Evolutionary conservation across 1,140 invertebrate species (phyloP), one percentile per base, ranked within the genome.

Genomic region (Scaptodrosophila lebanonensis): DNA sequence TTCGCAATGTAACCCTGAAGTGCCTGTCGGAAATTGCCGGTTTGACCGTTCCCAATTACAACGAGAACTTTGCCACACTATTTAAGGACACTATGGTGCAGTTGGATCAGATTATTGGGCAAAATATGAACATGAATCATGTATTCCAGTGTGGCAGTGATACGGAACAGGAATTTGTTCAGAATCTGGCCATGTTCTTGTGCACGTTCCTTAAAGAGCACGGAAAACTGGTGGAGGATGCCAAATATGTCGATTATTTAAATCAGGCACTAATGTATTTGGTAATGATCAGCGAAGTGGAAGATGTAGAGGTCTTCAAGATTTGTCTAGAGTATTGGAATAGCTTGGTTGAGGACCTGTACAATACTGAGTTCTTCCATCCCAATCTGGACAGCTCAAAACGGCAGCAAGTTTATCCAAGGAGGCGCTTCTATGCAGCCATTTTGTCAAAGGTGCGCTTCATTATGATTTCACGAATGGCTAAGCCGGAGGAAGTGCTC

Each of bases 261-360:
- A 89, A 93, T 57, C 94, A 94, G 90, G 95, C 96, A 2, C 88
- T 99, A 18, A 92, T 96, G 65, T 99, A 99, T 87, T 90, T 99
- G 56, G 93, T 99, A 11, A 89, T 98, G 51, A 99, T 99, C 76
- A 99, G 97, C 12, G 96, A 99, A 89, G 98, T 99, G 1, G 98
- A 99, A 61, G 98, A 99, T 84, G 96, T 98, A 0, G 98, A 99
- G 90, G 98, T 99, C 50, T 99, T 99, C 86, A 99, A 99, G 90
- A 99, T 99, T 60, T 99, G 98, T 87, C 88, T 99, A 13, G 98
- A 99, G 87, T 99, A 99, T 87, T 99, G 98, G 98, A 98, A 98
- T 89, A 91, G 92, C 50, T 89, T 99, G 13, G 91, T 95, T 11
- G 91, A 95, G 43, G 96, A 98, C 85, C 89, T 99, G 45, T 99